Percentiles rank a stretch among this genome's conserved stretches.
These are phyloP conservation scores for Diplosoma virens DNA, from an alignment of 23 tunicate species.

Conservation along the genomic window DNA sequence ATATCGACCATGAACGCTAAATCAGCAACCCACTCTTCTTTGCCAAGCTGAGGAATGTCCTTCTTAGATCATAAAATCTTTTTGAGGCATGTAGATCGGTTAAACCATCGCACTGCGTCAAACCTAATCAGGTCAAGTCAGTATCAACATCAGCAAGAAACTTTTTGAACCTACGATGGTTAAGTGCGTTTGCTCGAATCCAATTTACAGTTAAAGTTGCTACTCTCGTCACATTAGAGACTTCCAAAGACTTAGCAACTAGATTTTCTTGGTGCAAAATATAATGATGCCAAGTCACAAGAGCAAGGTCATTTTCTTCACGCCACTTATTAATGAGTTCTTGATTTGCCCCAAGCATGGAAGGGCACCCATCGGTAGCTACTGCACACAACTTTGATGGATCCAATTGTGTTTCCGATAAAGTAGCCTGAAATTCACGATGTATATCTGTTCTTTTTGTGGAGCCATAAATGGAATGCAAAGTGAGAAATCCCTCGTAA, in stretches of 20 bases:
- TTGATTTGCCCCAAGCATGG: constrained; percentile 58
- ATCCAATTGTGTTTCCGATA: constrained; percentile 33
- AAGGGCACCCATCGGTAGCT: constrained; percentile 54
- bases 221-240: constrained; percentile 47
- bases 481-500: constrained; percentile 53
- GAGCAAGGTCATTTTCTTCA: constrained; percentile 41
- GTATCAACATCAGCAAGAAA: constrained; percentile 55
- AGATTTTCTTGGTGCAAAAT: constrained; percentile 62
- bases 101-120: constrained; percentile 52
- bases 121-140: constrained; percentile 52
- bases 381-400: constrained; percentile 43
- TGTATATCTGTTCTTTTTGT: constrained; percentile 34
- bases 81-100: constrained; percentile 62
- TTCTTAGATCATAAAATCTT: constrained; percentile 45
- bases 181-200: constrained; percentile 62
- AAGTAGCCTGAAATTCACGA: constrained; percentile 48
- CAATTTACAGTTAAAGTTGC: constrained; percentile 49
- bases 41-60: constrained; percentile 53
- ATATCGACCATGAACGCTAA: constrained; percentile 38
- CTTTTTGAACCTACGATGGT: constrained; percentile 28
- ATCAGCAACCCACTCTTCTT: constrained; percentile 41
- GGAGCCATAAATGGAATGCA: constrained; percentile 33
- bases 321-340: constrained; percentile 66
- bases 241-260: constrained; percentile 48
- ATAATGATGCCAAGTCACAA: constrained; percentile 59